Conservation (phyloP, 1,140 invertebrate genomes). For the Diachasma alloeum region DNA sequence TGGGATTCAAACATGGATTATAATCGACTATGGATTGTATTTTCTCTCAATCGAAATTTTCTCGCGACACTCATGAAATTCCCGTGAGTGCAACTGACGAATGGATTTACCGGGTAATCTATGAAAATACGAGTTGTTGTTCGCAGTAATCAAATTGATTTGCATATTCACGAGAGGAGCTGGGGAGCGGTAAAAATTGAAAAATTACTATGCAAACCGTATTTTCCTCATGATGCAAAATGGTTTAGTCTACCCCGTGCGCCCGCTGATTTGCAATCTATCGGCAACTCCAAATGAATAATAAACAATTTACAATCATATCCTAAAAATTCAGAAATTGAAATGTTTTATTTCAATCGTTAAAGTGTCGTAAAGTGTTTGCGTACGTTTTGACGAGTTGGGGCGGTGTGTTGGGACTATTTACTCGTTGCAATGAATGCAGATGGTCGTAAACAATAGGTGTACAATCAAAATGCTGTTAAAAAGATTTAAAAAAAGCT, state of each 20-base stretch:
- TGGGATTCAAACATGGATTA: background rate
- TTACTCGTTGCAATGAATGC: background rate
- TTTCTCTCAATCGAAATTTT: no score
- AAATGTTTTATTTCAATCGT: background rate
- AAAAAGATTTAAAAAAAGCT: background rate
- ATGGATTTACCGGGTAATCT: background rate
- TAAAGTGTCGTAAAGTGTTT: background rate
- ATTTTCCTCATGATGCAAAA: background rate
- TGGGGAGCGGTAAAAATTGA: background rate
- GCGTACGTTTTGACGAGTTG: background rate
- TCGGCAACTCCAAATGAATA: background rate
- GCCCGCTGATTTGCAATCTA: background rate
- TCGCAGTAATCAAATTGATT: background rate
- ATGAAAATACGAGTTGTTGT: background rate
- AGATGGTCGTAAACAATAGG: background rate
- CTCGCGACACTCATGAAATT: no score
- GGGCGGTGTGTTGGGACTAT: background rate
- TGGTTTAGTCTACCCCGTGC: background rate
- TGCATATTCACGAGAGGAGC: background rate
- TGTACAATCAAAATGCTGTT: background rate
- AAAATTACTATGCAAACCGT: slow-evolving; percentile 11
- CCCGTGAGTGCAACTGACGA: background rate
- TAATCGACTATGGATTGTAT: background rate
- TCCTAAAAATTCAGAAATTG: background rate
- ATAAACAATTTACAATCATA: background rate